These are phyloP conservation scores for Oxyruncus cristatus DNA, from an alignment of 2,113 vertebrate species.

Conservation along the genomic window DNA sequence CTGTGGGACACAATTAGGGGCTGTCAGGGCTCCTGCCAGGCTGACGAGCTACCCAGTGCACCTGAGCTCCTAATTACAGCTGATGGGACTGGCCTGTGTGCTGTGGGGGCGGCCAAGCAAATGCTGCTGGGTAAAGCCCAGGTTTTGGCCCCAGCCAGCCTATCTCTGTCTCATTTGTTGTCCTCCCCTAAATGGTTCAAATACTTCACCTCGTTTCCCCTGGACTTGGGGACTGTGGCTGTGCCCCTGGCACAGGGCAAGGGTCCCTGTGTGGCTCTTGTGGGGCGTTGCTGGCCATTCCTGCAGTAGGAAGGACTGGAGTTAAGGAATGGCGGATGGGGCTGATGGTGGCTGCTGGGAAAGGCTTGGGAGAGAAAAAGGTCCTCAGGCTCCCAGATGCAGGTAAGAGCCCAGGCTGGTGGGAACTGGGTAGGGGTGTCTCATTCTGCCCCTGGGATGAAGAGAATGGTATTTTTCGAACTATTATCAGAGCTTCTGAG, in stretches of 20 bases:
- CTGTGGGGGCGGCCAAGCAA: not conserved
- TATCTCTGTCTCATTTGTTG: not conserved
- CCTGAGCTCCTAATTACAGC: not conserved
- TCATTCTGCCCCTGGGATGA: not conserved
- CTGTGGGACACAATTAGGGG: not conserved
- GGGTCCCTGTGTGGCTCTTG: accelerated
- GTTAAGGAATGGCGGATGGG: accelerated
- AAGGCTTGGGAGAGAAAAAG: not conserved
- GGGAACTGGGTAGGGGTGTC: not conserved
- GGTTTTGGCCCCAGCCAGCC: not conserved
- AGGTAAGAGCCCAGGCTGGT: not conserved
- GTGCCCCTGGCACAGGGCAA: not conserved
- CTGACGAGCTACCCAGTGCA: not conserved
- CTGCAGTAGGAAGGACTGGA: not conserved
- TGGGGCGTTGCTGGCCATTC: accelerated
- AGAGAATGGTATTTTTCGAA: accelerated
- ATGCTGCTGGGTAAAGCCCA: not conserved
- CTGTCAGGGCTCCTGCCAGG: not conserved
- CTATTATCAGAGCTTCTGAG: not conserved
- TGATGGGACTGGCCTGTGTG: not conserved
- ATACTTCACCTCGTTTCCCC: not conserved
- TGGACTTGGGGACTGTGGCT: accelerated
- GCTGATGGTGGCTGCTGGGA: not conserved
- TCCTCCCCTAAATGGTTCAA: not conserved
- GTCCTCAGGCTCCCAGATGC: not conserved